A percentile compares a stretch with the other conserved stretches of the same genome.
These are phyloP conservation scores for Nasonia vitripennis DNA, from an alignment of 1,140 invertebrate genomes.

Conservation along the genomic window DNA sequence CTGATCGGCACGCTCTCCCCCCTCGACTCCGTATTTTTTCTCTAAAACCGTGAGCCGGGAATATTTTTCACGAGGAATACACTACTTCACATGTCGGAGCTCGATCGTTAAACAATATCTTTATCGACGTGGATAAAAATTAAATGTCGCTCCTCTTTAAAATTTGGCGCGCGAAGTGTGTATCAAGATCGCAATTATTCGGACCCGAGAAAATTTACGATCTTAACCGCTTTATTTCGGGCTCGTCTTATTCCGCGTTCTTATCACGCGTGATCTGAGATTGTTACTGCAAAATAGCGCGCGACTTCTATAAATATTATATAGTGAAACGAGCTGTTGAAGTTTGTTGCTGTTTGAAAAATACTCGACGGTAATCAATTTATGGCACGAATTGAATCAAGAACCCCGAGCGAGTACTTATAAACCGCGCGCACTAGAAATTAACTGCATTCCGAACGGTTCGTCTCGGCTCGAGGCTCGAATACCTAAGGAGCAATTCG, in stretches of 20 bases:
- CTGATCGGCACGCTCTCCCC: slow-evolving; percentile 26
- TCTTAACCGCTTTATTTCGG: not conserved
- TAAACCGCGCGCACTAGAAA: not conserved
- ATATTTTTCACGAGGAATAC: not conserved
- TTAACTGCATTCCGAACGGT: not conserved
- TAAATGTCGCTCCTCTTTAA: not conserved
- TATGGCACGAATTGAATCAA: not conserved
- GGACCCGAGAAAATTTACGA: not conserved
- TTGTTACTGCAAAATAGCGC: not conserved
- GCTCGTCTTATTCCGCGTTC: slow-evolving; percentile 1
- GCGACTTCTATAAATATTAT: no score
- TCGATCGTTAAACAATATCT: not conserved
- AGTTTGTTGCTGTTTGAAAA: no score
- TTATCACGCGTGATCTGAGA: not conserved
- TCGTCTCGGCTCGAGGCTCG: not conserved
- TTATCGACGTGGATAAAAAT: not conserved
- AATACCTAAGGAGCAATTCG: not conserved
- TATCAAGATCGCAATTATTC: not conserved
- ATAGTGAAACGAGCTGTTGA: not conserved
- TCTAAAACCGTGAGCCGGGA: not conserved
- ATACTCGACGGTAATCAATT: not conserved
- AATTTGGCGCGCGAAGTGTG: not conserved
- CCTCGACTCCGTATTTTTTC: not conserved
- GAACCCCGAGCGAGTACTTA: not conserved
- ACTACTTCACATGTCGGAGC: not conserved